Evolutionary conservation across 23 tunicate genomes (phyloP).

Genomic region (Ciona savignyi): DNA sequence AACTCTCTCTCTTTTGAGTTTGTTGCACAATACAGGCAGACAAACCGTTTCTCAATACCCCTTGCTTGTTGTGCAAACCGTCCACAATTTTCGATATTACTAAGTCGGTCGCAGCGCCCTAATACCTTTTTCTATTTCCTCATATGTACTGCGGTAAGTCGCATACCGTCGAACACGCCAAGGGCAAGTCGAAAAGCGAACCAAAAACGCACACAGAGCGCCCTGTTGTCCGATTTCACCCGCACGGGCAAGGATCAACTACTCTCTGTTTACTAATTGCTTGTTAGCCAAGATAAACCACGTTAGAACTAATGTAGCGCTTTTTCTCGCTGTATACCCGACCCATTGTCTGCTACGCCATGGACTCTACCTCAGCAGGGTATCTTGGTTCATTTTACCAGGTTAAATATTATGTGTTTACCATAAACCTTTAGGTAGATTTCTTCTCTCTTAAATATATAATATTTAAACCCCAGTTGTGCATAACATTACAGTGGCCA

Average conservation of each 20-base stretch:
- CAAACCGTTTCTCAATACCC: neutral
- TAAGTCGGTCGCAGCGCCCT: neutral
- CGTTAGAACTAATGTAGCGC: neutral
- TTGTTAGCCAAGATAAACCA: neutral
- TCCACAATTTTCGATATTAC: neutral
- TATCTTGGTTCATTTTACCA: neutral
- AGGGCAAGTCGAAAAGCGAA: neutral
- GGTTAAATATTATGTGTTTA: too few relatives aligned
- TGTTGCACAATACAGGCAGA: neutral
- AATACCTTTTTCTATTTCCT: neutral
- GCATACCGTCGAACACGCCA: neutral
- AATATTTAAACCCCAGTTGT: too few relatives aligned
- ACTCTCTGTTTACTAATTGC: neutral
- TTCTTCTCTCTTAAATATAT: too few relatives aligned
- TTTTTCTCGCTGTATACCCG: neutral
- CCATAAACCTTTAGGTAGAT: too few relatives aligned
- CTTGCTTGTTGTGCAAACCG: neutral
- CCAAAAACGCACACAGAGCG: neutral
- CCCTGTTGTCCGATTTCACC: neutral
- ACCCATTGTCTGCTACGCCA: neutral
- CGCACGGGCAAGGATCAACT: constrained; percentile 1
- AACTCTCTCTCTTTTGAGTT: neutral
- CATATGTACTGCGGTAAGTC: too few relatives aligned
- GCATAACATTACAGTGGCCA: too few relatives aligned
- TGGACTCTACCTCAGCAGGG: neutral